Base-by-base conservation (phyloP, 2,113 vertebrate species). In the Gavialis gangeticus region DNA sequence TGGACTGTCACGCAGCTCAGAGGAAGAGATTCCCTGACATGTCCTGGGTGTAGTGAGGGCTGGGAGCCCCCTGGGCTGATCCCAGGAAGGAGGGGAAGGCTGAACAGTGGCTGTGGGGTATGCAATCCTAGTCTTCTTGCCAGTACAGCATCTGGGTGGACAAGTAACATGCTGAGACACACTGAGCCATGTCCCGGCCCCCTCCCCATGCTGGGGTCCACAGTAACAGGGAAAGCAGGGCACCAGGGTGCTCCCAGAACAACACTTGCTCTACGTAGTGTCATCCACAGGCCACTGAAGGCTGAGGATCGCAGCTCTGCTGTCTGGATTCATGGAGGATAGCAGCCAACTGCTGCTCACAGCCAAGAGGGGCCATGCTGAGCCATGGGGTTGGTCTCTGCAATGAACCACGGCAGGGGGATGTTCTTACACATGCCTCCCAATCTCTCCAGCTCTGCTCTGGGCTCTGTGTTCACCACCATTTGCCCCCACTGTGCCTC, bases 201-300 rank as follows among this genome's bases (percentile, higher is more conserved):
- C 46, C 46, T 46, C 46, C 46, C 46, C 46, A 46, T 46, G 8
- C 0, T 16, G 10, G n/a, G 2, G 58, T 55, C 27, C n/a, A 3
- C 0, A 3, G 46, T 2, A 16, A 18, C 85, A 54, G 1, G 0
- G 64, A 62, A 64, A 55, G 34, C 60, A 54, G 60, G 17, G 18
- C 18, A 37, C 64, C 18, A 1, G n/a, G 62, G 8, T 1, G 2
- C 46, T 4, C 66, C 1, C 1, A 21, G 21, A 73, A 30, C 58
- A 64, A 3, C 58, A 16, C 57, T 30, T 24, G n/a, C 21, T 5
- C 46, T 46, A 46, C 9, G 9, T 46, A 56, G 78, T 54, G 67
- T 9, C 21, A 3, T 13, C 13, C 71, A 63, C 54, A 0, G 18
- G 66, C 0, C 46, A 13, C 12, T 63, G 57, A 56, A 1, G 0